A percentile compares a stretch with the other conserved stretches of the same genome.
These are phyloP conservation scores for Rhamphomyia laevipes DNA, from an alignment of 2,888 invertebrate species.

Conservation along the genomic window DNA sequence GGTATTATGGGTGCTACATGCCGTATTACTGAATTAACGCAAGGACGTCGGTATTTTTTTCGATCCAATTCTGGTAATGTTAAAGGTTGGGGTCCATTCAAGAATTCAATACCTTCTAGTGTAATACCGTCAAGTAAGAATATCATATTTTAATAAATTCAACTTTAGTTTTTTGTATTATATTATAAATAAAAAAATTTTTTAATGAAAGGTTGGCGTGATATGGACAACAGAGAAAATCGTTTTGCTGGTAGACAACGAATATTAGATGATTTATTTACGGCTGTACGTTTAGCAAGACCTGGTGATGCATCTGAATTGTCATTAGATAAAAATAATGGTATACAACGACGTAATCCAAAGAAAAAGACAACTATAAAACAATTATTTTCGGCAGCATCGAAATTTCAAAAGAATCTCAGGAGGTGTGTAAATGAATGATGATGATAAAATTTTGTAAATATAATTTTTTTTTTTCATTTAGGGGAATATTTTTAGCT, in stretches of 20 bases:
- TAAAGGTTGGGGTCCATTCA: constrained; percentile 75
- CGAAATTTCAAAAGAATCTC: constrained; percentile 91
- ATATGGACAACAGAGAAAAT: constrained; percentile 58
- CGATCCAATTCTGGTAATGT: constrained; percentile 87
- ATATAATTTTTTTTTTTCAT: constrained; percentile 21
- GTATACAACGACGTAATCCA: constrained; percentile 55
- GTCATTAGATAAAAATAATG: constrained; percentile 50
- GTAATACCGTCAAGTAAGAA: constrained; percentile 81
- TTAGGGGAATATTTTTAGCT: constrained; percentile 85
- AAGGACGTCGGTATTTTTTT: constrained; percentile 80
- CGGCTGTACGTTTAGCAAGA: constrained; percentile 52
- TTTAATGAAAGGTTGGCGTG: constrained; percentile 61
- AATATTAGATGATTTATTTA: constrained; percentile 62
- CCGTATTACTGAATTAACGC: constrained; percentile 57
- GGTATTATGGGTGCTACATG: constrained; percentile 40
- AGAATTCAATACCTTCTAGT: constrained; percentile 65
- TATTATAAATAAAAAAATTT: background rate
- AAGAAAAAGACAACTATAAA: constrained; percentile 85
- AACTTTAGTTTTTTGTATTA: background rate
- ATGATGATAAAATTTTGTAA: background rate
- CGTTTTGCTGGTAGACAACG: constrained; percentile 55
- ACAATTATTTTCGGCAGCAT: constrained; percentile 88
- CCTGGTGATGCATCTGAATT: constrained; percentile 51
- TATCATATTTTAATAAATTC: background rate
- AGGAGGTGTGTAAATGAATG: constrained; percentile 46